phyloP scores from a whole-genome alignment of 2,113 vertebrate genomes.

The Chrysemys picta region DNA sequence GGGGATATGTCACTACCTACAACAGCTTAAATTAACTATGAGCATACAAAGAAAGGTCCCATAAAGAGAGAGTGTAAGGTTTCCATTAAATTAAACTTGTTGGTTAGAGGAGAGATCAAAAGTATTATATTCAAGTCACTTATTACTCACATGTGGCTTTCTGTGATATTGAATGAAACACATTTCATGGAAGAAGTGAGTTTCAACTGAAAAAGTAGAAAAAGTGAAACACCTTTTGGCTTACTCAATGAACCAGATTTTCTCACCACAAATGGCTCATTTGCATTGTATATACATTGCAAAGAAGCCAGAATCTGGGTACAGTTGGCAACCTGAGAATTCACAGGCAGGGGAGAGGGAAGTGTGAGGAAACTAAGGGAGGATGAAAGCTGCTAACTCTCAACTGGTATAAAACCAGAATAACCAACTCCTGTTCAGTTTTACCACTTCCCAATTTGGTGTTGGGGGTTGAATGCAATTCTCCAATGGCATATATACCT shows the following conservation, averaged over 20 bases:
- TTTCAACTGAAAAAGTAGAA: conserved; percentile 34
- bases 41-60: conserved; percentile 49
- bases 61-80: conserved; percentile 59
- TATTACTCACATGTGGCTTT: conserved; percentile 52
- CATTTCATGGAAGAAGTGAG: conserved; percentile 26
- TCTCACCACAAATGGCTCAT: conserved; percentile 30
- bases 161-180: conserved; percentile 50
- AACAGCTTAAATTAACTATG: conserved; percentile 61
- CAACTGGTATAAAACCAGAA: background rate
- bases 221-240: background rate
- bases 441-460: background rate
- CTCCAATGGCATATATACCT: conserved; percentile 51
- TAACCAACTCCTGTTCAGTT: background rate
- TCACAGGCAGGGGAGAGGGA: background rate
- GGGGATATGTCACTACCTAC: conserved; percentile 60
- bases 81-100: conserved; percentile 61
- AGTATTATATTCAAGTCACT: conserved; percentile 65
- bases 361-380: background rate
- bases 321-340: background rate
- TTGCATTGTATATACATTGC: background rate
- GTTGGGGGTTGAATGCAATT: conserved; percentile 4
- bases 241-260: conserved; percentile 33
- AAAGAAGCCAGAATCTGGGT: conserved; percentile 27
- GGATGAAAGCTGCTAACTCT: background rate
- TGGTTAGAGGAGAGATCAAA: conserved; percentile 55